These are phyloP conservation scores for Cantharis rufa DNA, from an alignment of 2,888 invertebrate species.

Conservation along the genomic window DNA sequence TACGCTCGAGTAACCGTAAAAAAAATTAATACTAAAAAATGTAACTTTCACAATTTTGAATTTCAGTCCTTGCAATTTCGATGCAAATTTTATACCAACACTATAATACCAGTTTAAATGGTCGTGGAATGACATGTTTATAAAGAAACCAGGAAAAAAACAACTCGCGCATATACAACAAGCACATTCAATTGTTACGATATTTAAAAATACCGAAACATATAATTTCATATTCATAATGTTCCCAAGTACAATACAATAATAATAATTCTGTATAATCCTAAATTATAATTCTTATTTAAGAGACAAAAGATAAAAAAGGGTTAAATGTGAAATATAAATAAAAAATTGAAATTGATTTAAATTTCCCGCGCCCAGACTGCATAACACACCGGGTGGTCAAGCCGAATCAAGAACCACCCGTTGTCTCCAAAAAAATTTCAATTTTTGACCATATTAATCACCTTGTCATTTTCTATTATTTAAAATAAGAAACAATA, in stretches of 20 bases:
- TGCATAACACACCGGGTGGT: conserved; percentile 45
- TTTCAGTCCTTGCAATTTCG: not conserved
- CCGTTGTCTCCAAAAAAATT: conserved; percentile 50
- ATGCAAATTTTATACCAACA: conserved; percentile 1
- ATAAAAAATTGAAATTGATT: conserved; percentile 31
- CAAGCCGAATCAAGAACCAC: conserved; percentile 46
- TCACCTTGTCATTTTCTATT: conserved; percentile 55
- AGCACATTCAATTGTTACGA: conserved; percentile 52
- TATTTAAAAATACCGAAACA: conserved; percentile 50
- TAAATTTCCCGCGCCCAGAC: conserved; percentile 41
- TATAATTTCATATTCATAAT: conserved; percentile 55
- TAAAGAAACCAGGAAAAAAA: conserved; percentile 26
- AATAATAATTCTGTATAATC: conserved; percentile 42
- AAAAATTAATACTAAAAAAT: not conserved
- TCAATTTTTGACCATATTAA: conserved; percentile 55
- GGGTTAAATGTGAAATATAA: conserved; percentile 3
- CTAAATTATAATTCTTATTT: conserved; percentile 34
- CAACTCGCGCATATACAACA: conserved; percentile 45
- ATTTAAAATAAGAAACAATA: conserved; percentile 50
- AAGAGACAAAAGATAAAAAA: conserved; percentile 10
- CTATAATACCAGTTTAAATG: conserved; percentile 12
- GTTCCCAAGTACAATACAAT: conserved; percentile 48
- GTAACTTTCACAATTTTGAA: not conserved
- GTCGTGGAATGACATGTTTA: conserved; percentile 23
- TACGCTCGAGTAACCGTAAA: not conserved